Percentiles rank a stretch among this genome's conserved stretches.
Conservation (phyloP, 37 sponge, comb jelly and placozoan species). For the Bolinopsis microptera region DNA sequence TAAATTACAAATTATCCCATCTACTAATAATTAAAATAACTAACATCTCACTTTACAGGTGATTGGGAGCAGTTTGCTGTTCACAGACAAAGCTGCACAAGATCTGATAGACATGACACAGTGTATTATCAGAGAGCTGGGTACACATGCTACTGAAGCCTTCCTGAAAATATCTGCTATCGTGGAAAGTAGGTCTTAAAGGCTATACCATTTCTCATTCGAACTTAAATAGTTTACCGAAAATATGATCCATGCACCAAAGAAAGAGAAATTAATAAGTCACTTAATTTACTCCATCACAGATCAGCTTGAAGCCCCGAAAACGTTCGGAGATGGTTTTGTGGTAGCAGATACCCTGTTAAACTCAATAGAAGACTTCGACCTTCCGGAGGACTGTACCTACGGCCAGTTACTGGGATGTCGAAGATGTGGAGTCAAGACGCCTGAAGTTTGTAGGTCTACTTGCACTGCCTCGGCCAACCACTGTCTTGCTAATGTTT, state of each 20-base stretch:
- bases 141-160: neutral
- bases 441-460: neutral
- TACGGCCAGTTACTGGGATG: constrained; percentile 25
- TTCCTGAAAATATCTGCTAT: neutral
- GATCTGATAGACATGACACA: constrained; percentile 29
- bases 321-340: constrained; percentile 35
- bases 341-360: neutral
- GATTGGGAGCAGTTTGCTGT: neutral
- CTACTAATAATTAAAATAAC: neutral
- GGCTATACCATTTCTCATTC: neutral
- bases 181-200: constrained; percentile 16
- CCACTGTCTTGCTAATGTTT: neutral
- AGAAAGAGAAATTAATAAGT: too few species aligned
- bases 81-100: constrained; percentile 27
- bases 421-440: neutral
- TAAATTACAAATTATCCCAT: neutral
- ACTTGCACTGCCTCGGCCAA: neutral
- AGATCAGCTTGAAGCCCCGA: constrained; percentile 34
- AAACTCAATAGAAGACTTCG: neutral
- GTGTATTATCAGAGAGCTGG: constrained; percentile 34
- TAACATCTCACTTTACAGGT: too few species aligned
- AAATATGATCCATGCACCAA: too few species aligned
- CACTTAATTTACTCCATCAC: neutral
- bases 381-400: neutral
- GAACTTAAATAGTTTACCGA: neutral